Conservation (phyloP, 2,888 invertebrate genomes). For the Tridacna gigas region DNA sequence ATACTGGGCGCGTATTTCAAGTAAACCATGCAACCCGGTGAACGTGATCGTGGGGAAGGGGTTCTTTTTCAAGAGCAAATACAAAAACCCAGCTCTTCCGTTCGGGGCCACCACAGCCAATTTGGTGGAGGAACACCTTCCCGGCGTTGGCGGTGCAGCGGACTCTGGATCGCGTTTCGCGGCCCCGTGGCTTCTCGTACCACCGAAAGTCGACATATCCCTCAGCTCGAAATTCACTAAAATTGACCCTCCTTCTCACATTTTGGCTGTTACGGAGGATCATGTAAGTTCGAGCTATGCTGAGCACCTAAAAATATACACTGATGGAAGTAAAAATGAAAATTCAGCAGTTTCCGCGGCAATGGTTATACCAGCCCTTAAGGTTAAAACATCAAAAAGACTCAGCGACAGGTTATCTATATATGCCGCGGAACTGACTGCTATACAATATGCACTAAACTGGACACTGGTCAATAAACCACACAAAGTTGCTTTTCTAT, state of each 20-base stretch:
- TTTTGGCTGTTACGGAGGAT: neutral
- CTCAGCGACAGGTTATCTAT: neutral
- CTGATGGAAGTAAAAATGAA: constrained; percentile 21
- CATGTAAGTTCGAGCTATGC: neutral
- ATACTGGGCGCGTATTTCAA: constrained; percentile 11
- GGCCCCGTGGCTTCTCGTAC: constrained; percentile 4
- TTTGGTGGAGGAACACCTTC: neutral
- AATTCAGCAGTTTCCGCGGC: constrained; percentile 10
- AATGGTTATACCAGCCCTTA: neutral
- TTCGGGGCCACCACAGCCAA: neutral
- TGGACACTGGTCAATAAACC: neutral
- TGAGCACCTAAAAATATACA: constrained; percentile 24
- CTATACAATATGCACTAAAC: neutral
- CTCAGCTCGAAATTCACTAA: neutral
- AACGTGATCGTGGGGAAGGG: constrained; percentile 11
- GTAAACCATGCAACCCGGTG: constrained; percentile 4
- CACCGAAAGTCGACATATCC: constrained; percentile 2
- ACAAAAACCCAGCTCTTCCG: neutral
- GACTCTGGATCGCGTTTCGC: neutral
- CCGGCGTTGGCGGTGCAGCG: neutral
- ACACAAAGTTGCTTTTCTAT: constrained; percentile 4
- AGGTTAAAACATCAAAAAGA: neutral
- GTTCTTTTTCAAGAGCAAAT: neutral
- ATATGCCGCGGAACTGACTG: neutral
- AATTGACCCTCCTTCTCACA: constrained; percentile 4